These are phyloP conservation scores for Lepidotrigona ventralis DNA, from an alignment of 1,140 invertebrate species.

Conservation along the genomic window DNA sequence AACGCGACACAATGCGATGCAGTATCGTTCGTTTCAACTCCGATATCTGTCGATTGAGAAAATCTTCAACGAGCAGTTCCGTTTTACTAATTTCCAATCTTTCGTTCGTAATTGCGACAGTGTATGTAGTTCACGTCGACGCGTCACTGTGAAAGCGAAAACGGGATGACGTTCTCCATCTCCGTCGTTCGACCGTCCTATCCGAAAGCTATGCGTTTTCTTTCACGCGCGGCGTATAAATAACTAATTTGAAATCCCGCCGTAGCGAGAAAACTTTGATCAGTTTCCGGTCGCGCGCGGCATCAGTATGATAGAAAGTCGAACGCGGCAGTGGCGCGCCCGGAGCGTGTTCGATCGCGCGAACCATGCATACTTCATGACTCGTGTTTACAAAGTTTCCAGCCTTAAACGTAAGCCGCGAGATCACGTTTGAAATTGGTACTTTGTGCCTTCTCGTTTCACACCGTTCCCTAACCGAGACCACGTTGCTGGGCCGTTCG, in stretches of 20 bases:
- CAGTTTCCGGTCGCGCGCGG: conserved; percentile 59
- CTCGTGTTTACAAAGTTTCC: conserved; percentile 52
- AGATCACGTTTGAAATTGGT: conserved; percentile 26
- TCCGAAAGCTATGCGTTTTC: background rate
- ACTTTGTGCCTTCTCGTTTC: background rate
- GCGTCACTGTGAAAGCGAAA: background rate
- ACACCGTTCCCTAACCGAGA: background rate
- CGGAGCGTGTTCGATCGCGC: conserved; percentile 39
- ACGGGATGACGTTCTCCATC: background rate
- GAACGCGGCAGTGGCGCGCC: conserved; percentile 22
- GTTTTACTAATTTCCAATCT: background rate
- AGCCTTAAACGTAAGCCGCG: conserved; percentile 23
- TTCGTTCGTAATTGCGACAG: background rate
- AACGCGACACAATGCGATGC: too few relatives aligned
- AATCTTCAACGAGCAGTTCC: too few relatives aligned
- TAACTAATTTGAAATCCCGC: conserved; percentile 73
- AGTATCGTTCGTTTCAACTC: background rate
- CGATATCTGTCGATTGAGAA: too few relatives aligned
- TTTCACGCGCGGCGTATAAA: conserved; percentile 64
- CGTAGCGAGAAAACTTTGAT: conserved; percentile 75
- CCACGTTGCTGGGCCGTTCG: too few relatives aligned
- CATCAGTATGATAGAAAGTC: conserved; percentile 36
- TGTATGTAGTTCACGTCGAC: background rate
- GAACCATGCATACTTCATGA: conserved; percentile 73
- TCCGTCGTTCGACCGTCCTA: background rate